These are phyloP conservation scores for Cyrtorhinus lividipennis DNA, from an alignment of 1,140 invertebrate species.

Conservation along the genomic window DNA sequence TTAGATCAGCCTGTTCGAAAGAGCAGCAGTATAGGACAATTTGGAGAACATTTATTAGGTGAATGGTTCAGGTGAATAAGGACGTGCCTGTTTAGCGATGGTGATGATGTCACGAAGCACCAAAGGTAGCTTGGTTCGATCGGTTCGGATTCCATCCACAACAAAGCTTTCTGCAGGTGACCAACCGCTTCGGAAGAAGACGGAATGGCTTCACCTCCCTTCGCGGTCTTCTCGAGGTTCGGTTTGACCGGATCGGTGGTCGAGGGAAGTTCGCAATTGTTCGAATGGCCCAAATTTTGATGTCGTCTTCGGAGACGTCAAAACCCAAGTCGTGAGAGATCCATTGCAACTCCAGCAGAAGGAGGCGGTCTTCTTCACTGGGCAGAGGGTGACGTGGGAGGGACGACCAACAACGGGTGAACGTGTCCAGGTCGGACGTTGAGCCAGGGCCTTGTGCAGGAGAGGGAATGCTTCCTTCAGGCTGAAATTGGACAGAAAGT, in stretches of 20 bases:
- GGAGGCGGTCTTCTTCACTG: constrained; percentile 27
- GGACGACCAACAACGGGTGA: constrained; percentile 30
- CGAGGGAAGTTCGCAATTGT: constrained; percentile 15
- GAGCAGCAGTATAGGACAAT: background rate
- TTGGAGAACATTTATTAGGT: too few relatives aligned
- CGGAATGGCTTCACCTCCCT: constrained; percentile 24
- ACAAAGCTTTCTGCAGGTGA: constrained; percentile 33
- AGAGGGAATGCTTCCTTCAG: constrained; percentile 37
- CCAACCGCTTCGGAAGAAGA: constrained; percentile 32
- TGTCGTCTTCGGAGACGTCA: constrained; percentile 30
- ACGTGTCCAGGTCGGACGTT: constrained; percentile 33
- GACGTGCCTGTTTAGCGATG: constrained; percentile 29
- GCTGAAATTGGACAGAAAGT: constrained; percentile 31
- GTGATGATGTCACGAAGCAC: constrained; percentile 33
- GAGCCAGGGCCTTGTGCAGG: constrained; percentile 36
- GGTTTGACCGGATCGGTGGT: constrained; percentile 18
- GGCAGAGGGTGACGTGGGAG: constrained; percentile 21
- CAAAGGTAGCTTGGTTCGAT: constrained; percentile 36
- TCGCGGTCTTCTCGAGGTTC: constrained; percentile 25
- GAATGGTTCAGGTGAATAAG: background rate
- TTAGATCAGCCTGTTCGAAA: background rate
- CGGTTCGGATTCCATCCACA: constrained; percentile 39
- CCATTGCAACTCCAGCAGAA: constrained; percentile 31
- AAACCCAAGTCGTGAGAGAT: constrained; percentile 33
- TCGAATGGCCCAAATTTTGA: constrained; percentile 31